Conservation (phyloP, 2,113 vertebrate species). For the Lepus timidus region DNA sequence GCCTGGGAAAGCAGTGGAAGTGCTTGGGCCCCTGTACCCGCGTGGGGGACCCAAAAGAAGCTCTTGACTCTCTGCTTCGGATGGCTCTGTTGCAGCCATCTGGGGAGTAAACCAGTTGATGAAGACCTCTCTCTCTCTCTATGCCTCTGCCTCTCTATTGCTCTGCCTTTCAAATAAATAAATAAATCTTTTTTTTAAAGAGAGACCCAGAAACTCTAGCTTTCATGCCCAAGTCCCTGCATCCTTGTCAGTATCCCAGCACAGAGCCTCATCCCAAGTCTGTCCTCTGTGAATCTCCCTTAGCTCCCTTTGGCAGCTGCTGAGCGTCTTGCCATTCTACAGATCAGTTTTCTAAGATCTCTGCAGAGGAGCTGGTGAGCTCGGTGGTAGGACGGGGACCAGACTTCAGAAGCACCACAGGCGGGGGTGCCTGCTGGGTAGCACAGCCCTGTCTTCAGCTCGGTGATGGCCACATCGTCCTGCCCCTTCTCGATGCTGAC, state of each 20-base stretch:
- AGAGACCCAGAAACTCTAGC: neutral
- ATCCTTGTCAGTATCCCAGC: neutral
- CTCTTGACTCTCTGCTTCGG: no score
- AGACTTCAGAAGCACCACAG: accelerated
- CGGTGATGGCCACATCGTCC: neutral
- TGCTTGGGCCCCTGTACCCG: no score
- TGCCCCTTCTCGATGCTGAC: neutral
- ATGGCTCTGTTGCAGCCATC: no score
- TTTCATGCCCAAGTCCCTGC: neutral
- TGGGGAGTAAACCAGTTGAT: no score
- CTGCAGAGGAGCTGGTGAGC: neutral
- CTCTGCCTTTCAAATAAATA: no score
- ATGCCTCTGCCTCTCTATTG: no score
- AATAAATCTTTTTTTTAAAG: no score
- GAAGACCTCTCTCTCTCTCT: no score
- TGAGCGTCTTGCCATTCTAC: neutral
- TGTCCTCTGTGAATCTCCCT: neutral
- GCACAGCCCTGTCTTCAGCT: accelerated
- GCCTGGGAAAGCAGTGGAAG: no score
- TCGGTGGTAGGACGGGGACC: neutral
- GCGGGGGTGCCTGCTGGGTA: accelerated
- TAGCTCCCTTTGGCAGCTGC: neutral
- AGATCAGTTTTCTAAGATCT: neutral
- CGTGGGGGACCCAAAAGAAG: no score
- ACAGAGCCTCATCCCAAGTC: no score